Conservation (phyloP, 1,140 invertebrate species). For the Cherax quadricarinatus region DNA sequence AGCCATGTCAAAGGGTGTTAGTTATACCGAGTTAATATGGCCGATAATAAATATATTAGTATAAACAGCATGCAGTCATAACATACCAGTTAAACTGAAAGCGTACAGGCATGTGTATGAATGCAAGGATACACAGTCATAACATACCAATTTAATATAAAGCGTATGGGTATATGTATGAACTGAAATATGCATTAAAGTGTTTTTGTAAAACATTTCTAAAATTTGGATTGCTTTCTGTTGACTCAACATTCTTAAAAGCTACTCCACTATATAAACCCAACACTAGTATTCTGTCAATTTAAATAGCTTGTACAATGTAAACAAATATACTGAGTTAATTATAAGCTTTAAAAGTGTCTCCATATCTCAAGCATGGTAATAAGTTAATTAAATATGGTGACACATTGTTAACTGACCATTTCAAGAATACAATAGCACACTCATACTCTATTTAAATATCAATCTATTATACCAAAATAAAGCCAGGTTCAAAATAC, state of each 20-base stretch:
- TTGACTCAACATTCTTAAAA: not conserved
- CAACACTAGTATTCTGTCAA: slow-evolving; percentile 1
- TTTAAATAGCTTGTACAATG: not conserved
- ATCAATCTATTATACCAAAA: not conserved
- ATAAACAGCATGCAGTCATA: not conserved
- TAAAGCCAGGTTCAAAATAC: not conserved
- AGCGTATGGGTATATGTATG: not conserved
- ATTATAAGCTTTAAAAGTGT: not conserved
- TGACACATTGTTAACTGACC: not conserved
- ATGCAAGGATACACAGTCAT: not conserved
- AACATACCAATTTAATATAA: not conserved
- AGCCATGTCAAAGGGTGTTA: not conserved
- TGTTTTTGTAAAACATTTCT: not conserved
- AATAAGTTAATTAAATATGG: not conserved
- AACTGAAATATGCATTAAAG: not conserved
- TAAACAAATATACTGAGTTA: not conserved
- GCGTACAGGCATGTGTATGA: not conserved
- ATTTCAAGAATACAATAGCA: not conserved
- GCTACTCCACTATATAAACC: not conserved
- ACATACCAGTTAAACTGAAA: not conserved
- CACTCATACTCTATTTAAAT: not conserved
- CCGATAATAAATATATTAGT: not conserved
- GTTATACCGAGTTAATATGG: not conserved
- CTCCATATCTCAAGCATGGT: not conserved
- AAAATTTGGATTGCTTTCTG: not conserved